phyloP scores from a whole-genome alignment of 2,888 invertebrate species.

The Blomia tropicalis region DNA sequence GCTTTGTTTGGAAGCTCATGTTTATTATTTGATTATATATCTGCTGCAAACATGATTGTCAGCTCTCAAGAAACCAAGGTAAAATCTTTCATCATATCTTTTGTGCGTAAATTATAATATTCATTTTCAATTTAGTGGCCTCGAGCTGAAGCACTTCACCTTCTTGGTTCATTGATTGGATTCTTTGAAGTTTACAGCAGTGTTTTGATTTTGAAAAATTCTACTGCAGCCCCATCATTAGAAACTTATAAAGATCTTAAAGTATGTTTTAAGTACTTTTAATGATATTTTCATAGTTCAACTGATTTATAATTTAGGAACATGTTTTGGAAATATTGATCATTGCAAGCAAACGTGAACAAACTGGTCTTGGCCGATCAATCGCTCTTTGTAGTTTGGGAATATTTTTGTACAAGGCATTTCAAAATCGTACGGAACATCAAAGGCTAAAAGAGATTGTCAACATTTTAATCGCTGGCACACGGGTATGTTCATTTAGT shows the following conservation, averaged over 20 bases:
- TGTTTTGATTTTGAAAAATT: conserved; percentile 52
- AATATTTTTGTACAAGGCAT: conserved; percentile 52
- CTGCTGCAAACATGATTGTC: conserved; percentile 60
- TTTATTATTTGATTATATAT: conserved; percentile 68
- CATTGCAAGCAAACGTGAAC: conserved; percentile 71
- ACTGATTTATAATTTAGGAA: conserved; percentile 45
- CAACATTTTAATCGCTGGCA: conserved; percentile 49
- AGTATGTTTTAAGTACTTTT: conserved; percentile 35
- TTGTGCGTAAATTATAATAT: neutral
- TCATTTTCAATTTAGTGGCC: conserved; percentile 47
- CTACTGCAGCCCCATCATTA: conserved; percentile 43
- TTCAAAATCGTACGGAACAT: conserved; percentile 46
- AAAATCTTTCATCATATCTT: neutral
- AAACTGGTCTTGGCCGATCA: conserved; percentile 59
- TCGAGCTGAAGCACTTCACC: conserved; percentile 71
- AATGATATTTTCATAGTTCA: neutral
- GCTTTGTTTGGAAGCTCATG: conserved; percentile 75
- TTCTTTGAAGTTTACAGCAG: conserved; percentile 54
- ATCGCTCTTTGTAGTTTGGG: conserved; percentile 72
- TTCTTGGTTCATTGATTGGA: conserved; percentile 68
- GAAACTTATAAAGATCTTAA: conserved; percentile 58
- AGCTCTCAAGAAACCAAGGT: conserved; percentile 16
- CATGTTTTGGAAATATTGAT: conserved; percentile 70
- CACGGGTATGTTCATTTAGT: conserved; percentile 45
- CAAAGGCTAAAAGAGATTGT: conserved; percentile 51